Conservation (phyloP, 2,113 vertebrate species). For the Cinclus cinclus region DNA sequence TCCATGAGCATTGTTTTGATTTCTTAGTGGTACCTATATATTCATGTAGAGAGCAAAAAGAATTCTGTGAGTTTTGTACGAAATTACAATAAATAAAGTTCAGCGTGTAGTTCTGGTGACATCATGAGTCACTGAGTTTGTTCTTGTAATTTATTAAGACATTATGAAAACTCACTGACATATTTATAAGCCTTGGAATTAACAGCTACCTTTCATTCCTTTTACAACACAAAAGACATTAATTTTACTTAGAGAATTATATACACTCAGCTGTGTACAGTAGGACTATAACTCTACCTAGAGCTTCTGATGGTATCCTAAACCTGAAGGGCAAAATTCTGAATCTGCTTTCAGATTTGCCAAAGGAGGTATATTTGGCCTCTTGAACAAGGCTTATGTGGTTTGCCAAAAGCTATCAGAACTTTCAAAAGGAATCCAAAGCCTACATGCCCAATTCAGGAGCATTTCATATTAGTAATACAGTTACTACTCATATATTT, state of each 20-base stretch:
- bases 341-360: not conserved
- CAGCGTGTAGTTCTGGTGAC: conserved; percentile 37
- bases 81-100: conserved; percentile 16
- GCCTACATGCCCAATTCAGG: not conserved
- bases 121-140: conserved; percentile 63
- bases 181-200: conserved; percentile 76
- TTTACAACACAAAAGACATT: conserved; percentile 44
- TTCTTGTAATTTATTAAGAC: conserved; percentile 72
- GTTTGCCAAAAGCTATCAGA: not conserved
- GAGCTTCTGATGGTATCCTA: not conserved
- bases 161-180: conserved; percentile 71
- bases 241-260: conserved; percentile 35
- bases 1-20: not conserved
- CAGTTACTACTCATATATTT: not conserved
- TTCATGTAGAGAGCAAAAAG: not conserved
- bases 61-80: not conserved
- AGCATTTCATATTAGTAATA: not conserved
- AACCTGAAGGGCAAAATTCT: not conserved
- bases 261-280: conserved; percentile 3
- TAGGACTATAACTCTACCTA: not conserved
- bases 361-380: not conserved
- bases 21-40: not conserved
- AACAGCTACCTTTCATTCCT: conserved; percentile 71
- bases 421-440: not conserved
- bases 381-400: not conserved